Conservation (phyloP, 1,140 invertebrate species). For the Oryctes rhinoceros region DNA sequence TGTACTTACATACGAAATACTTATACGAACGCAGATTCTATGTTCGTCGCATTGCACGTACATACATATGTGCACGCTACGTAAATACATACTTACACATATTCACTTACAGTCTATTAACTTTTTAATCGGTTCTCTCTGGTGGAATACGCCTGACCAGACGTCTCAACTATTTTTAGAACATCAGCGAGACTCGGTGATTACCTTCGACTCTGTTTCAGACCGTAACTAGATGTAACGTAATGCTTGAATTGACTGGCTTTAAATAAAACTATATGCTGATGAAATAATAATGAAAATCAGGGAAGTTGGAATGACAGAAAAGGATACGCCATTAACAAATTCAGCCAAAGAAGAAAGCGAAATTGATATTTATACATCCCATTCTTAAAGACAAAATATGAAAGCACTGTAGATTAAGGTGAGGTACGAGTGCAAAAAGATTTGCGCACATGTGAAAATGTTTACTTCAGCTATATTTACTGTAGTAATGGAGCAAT, state of each 20-base stretch:
- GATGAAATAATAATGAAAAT: not conserved
- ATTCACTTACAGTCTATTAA: constrained; percentile 19
- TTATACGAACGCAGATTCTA: not conserved
- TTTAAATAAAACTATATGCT: too few species aligned
- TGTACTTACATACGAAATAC: constrained; percentile 1
- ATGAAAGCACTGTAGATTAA: too few species aligned
- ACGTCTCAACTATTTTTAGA: constrained; percentile 18
- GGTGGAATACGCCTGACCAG: not conserved
- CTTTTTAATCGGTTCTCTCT: constrained; percentile 5
- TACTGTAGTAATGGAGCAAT: too few species aligned
- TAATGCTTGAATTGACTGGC: not conserved
- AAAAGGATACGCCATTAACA: not conserved
- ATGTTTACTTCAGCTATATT: too few species aligned
- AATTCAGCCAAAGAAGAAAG: too few species aligned
- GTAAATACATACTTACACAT: constrained; percentile 5
- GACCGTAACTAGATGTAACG: not conserved
- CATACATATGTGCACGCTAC: not conserved
- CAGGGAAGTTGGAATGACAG: not conserved
- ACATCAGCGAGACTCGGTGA: constrained; percentile 12
- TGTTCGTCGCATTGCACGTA: not conserved
- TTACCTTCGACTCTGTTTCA: constrained; percentile 4
- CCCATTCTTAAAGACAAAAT: too few species aligned
- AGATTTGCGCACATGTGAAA: too few species aligned
- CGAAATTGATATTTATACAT: too few species aligned
- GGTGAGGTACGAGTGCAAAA: too few species aligned